phyloP scores from a whole-genome alignment of 2,797 vertebrate genomes.

The Mallotus villosus region DNA sequence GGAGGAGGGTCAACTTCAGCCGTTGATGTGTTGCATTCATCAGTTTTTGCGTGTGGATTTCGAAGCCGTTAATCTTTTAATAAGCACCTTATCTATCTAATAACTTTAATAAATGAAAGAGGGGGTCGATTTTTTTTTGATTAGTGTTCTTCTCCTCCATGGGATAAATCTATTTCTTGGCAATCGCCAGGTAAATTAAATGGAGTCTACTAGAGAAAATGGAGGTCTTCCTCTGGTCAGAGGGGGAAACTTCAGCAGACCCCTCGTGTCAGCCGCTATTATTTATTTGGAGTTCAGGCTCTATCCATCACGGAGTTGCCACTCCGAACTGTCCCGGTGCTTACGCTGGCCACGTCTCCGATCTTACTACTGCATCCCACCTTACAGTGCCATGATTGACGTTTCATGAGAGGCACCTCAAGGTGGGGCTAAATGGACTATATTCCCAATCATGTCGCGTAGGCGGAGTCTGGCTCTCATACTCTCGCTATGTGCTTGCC shows the following conservation, averaged over 20 bases:
- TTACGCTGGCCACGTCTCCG: constrained; percentile 45
- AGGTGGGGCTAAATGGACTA: constrained; percentile 69
- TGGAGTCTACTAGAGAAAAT: constrained; percentile 48
- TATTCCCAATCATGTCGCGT: constrained; percentile 65
- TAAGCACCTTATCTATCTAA: constrained; percentile 40
- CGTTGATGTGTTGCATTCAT: background rate
- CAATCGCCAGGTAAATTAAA: constrained; percentile 57
- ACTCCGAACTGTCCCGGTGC: constrained; percentile 38
- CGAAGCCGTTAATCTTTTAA: constrained; percentile 43
- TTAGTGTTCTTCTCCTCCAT: constrained; percentile 36
- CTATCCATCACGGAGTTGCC: constrained; percentile 65
- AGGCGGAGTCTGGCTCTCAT: constrained; percentile 67
- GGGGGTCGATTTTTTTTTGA: constrained; percentile 52
- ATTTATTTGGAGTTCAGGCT: constrained; percentile 69
- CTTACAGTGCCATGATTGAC: constrained; percentile 67
- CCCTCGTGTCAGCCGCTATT: constrained; percentile 57
- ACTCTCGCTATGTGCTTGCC: constrained; percentile 69
- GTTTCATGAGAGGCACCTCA: constrained; percentile 63
- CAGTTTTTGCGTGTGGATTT: constrained; percentile 38
- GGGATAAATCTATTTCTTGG: constrained; percentile 57
- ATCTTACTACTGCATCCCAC: constrained; percentile 57
- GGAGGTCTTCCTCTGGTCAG: constrained; percentile 57
- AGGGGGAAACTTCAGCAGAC: constrained; percentile 58
- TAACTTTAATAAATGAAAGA: constrained; percentile 47
- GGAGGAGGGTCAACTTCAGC: background rate